These are phyloP conservation scores for Erythrocercus mccallii DNA, from an alignment of 2,113 vertebrate species.

Conservation along the genomic window DNA sequence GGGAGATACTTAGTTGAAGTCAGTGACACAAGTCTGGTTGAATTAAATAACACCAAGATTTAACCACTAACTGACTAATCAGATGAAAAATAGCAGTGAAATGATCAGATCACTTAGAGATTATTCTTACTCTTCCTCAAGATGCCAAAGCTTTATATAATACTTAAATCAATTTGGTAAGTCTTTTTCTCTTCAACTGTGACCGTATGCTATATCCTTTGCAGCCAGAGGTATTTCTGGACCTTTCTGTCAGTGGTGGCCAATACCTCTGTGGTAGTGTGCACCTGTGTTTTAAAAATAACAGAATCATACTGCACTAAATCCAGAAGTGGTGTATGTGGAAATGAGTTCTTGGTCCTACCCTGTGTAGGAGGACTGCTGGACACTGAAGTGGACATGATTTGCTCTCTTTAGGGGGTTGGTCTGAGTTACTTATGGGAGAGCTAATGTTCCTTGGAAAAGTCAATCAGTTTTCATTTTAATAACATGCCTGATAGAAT, in stretches of 20 bases:
- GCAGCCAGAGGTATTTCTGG: background rate
- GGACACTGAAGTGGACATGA: background rate
- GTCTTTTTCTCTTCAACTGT: background rate
- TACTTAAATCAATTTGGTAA: background rate
- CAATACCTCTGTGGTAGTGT: background rate
- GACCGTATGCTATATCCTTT: background rate
- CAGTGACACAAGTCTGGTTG: background rate
- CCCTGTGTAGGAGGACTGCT: background rate
- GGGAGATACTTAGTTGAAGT: background rate
- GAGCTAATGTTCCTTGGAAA: slow-evolving; percentile 22
- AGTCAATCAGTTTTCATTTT: slow-evolving; percentile 60
- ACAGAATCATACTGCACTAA: background rate
- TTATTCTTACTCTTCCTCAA: background rate
- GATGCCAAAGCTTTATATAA: background rate
- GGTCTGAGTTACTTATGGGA: background rate
- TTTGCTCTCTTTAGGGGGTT: background rate
- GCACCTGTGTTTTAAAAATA: background rate
- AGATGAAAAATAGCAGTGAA: background rate
- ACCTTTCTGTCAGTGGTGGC: background rate
- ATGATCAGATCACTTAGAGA: background rate
- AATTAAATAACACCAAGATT: background rate
- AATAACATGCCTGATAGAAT: slow-evolving; percentile 53
- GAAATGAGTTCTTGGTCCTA: background rate
- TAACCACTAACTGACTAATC: background rate
- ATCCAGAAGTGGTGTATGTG: background rate